phyloP scores from a whole-genome alignment of 1,140 invertebrate genomes.

The Hypothenemus hampei region DNA sequence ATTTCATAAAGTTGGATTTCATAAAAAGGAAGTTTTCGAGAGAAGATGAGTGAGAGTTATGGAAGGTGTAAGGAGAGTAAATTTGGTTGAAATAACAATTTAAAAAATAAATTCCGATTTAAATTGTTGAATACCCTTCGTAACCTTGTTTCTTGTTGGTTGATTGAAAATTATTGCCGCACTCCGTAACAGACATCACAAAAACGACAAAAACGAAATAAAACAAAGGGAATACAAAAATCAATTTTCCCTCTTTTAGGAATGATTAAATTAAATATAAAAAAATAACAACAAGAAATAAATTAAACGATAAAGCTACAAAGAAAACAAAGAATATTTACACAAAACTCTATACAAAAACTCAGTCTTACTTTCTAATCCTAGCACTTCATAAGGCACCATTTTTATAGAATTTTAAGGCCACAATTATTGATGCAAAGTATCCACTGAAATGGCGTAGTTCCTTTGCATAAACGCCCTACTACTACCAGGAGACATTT shows the following conservation, averaged over 20 bases:
- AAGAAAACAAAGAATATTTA: constrained; percentile 5
- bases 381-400: constrained; percentile 6
- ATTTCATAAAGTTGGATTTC: no score
- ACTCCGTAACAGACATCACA: no score
- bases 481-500: constrained; percentile 38
- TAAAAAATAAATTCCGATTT: no score
- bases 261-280: constrained; percentile 20
- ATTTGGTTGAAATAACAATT: no score
- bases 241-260: not conserved
- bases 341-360: constrained; percentile 2
- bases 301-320: constrained; percentile 2
- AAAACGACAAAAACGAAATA: no score
- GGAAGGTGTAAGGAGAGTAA: no score
- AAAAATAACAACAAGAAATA: constrained; percentile 18
- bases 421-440: constrained; percentile 32
- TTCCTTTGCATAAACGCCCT: constrained; percentile 42
- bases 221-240: no score
- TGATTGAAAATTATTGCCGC: no score
- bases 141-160: no score
- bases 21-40: no score
- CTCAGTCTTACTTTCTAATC: constrained; percentile 15
- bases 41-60: no score
- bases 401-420: not conserved
- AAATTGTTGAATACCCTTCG: no score
- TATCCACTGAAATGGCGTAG: constrained; percentile 44